A percentile compares a stretch with the other conserved stretches of the same genome.
These are phyloP conservation scores for Petromus typicus DNA, from an alignment of 2,113 vertebrate species.

Conservation along the genomic window DNA sequence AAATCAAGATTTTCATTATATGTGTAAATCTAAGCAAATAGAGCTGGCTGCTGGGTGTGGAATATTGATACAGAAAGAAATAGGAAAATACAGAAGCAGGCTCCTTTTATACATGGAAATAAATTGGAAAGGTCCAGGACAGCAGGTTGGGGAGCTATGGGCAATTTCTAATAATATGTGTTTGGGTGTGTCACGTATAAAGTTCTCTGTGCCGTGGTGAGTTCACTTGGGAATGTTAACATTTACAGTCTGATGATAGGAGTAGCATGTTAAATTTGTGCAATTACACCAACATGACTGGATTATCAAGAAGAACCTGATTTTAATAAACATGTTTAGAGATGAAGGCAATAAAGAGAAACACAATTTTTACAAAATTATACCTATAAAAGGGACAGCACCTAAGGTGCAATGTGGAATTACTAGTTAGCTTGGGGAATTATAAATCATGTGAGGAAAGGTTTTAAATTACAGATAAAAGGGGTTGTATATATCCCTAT, in stretches of 20 bases:
- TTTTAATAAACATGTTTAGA: background rate
- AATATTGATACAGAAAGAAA: background rate
- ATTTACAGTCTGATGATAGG: background rate
- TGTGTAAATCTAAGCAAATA: background rate
- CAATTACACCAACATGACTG: background rate
- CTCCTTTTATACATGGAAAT: background rate
- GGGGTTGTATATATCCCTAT: background rate
- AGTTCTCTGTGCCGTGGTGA: background rate
- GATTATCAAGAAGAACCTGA: background rate
- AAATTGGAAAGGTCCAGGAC: background rate
- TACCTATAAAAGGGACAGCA: background rate
- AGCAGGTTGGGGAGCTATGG: background rate
- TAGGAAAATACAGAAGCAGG: background rate
- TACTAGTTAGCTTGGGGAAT: background rate
- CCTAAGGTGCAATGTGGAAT: background rate
- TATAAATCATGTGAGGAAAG: background rate
- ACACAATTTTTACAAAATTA: background rate
- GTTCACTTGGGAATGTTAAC: background rate
- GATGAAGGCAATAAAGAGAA: background rate
- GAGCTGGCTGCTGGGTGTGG: background rate
- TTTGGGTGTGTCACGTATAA: background rate
- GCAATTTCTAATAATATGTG: background rate
- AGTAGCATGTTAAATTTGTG: background rate
- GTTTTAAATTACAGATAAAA: constrained; percentile 17
- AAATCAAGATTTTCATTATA: background rate